Conservation (phyloP, 2,888 invertebrate species). For the Teleogryllus oceanicus region DNA sequence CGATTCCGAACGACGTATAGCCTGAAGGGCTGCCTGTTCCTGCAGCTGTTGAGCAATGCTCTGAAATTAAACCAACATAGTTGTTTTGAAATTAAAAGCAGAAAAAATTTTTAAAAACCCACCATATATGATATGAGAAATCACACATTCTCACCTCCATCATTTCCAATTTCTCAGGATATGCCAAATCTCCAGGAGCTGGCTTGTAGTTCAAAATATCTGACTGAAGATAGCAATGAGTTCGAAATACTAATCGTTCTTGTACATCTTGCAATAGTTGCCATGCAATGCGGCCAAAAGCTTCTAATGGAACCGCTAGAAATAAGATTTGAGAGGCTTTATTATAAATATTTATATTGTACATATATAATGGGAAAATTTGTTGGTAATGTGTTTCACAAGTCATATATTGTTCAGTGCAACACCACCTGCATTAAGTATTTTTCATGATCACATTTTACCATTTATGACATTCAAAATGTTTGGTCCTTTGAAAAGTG, state of each 20-base stretch:
- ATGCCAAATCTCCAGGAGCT: constrained; percentile 92
- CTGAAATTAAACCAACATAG: constrained; percentile 45
- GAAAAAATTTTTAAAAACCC: background rate
- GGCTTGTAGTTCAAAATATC: constrained; percentile 87
- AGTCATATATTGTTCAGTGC: background rate
- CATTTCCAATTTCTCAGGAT: constrained; percentile 96
- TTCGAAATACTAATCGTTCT: constrained; percentile 92
- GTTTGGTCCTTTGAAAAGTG: too few species aligned
- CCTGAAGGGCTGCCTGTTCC: constrained; percentile 53
- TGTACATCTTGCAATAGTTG: constrained; percentile 92
- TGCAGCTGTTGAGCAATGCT: constrained; percentile 63
- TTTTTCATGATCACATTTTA: too few species aligned
- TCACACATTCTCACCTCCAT: constrained; percentile 68
- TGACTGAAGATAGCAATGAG: constrained; percentile 86
- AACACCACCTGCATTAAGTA: background rate
- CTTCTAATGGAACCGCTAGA: constrained; percentile 63
- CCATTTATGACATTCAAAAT: too few species aligned
- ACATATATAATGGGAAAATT: constrained; percentile 18
- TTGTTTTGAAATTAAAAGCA: background rate
- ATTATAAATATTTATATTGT: background rate
- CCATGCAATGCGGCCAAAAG: constrained; percentile 72
- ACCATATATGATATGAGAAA: background rate
- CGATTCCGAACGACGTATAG: constrained; percentile 56
- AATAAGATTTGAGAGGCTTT: constrained; percentile 33
- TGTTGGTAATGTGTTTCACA: background rate